Conservation (phyloP, 2,113 vertebrate genomes). For the Petrocephalus microphthalmus region DNA sequence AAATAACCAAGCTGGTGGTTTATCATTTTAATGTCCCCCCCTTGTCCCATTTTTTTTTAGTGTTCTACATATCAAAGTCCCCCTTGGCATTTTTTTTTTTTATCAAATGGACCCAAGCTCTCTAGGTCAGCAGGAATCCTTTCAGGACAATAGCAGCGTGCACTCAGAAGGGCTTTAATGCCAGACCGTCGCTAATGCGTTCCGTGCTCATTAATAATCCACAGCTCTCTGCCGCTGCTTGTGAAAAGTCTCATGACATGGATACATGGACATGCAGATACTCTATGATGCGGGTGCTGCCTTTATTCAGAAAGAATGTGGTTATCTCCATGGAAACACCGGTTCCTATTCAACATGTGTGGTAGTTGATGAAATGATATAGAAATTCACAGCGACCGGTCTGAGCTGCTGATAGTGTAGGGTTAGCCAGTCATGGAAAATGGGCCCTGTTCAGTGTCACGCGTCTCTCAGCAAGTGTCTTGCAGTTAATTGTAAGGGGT, state of each 20-base stretch:
- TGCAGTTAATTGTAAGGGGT: background rate
- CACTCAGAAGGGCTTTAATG: background rate
- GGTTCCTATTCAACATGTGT: background rate
- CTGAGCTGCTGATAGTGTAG: background rate
- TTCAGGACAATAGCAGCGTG: background rate
- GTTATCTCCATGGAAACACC: background rate
- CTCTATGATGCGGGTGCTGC: slow-evolving; percentile 49
- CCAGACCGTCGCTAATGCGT: background rate
- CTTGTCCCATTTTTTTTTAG: background rate
- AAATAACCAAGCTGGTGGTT: background rate
- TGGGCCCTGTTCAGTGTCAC: background rate
- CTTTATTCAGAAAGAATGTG: slow-evolving; percentile 45
- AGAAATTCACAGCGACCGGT: background rate
- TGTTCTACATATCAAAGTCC: background rate
- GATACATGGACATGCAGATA: slow-evolving; percentile 13
- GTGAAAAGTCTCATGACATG: slow-evolving; percentile 8
- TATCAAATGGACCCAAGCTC: background rate
- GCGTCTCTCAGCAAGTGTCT: background rate
- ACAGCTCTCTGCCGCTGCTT: background rate
- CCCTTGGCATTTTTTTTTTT: background rate
- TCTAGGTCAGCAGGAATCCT: background rate
- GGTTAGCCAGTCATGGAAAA: background rate
- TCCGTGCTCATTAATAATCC: slow-evolving; percentile 30
- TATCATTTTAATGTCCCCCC: background rate
- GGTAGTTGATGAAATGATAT: background rate